Evolutionary conservation across 1,140 invertebrate species (phyloP).

Genomic region (Pogonomyrmex californicus): DNA sequence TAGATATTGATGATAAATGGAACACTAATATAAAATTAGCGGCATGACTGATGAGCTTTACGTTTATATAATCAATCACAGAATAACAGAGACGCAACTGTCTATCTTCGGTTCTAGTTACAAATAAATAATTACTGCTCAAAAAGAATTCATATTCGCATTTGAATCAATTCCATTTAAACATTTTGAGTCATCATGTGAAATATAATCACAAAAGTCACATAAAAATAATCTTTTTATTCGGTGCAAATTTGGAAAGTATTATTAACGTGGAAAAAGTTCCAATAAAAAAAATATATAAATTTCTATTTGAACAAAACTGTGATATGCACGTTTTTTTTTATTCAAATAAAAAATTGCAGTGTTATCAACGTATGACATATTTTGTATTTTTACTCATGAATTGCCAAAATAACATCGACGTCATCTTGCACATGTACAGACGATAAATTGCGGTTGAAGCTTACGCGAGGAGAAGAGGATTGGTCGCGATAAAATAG

Average conservation of each 20-base stretch:
- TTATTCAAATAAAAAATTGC: conserved; percentile 27
- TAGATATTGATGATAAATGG: conserved; percentile 12
- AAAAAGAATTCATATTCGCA: background rate
- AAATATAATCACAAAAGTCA: too few species aligned
- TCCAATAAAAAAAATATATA: background rate
- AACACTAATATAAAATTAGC: conserved; percentile 30
- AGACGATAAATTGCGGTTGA: conserved; percentile 61
- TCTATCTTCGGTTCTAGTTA: background rate
- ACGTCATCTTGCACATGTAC: conserved; percentile 45
- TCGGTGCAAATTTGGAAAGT: background rate
- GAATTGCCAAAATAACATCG: conserved; percentile 48
- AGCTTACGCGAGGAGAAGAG: conserved; percentile 46
- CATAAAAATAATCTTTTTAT: background rate
- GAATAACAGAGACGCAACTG: background rate
- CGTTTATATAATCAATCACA: background rate
- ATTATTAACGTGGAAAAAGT: background rate
- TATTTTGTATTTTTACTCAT: conserved; percentile 30
- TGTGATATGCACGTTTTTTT: background rate
- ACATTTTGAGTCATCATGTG: too few species aligned
- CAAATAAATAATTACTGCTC: conserved; percentile 9
- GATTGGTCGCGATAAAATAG: conserved; percentile 62
- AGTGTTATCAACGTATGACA: conserved; percentile 16
- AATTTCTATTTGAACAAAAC: conserved; percentile 16
- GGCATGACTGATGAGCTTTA: background rate
- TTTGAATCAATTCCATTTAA: too few species aligned